phyloP scores from a whole-genome alignment of 2,797 vertebrate species.

The Rhynchonycteris naso region DNA sequence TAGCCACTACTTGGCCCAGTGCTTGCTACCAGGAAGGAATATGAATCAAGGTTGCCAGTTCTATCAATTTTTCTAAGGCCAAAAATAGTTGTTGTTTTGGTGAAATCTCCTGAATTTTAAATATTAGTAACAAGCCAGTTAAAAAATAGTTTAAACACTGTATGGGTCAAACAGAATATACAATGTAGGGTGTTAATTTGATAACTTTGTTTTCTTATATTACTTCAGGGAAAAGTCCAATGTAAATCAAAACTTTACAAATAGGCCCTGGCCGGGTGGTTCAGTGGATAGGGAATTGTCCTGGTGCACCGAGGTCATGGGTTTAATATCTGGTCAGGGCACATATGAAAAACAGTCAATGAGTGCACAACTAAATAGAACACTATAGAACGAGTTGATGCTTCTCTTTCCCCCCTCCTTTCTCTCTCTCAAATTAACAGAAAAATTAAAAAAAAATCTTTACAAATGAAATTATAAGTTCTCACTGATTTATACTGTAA shows the following conservation, averaged over 20 bases:
- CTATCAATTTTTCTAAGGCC: neutral
- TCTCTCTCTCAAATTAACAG: no score
- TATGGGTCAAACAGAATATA: neutral
- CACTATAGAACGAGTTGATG: no score
- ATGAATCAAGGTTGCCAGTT: neutral
- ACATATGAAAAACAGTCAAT: no score
- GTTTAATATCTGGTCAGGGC: no score
- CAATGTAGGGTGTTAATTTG: neutral
- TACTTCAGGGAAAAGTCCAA: conserved; percentile 16
- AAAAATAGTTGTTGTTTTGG: conserved; percentile 36
- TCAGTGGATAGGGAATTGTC: no score
- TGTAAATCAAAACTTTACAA: conserved; percentile 33
- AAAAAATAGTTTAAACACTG: conserved; percentile 36
- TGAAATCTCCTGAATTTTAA: conserved; percentile 43
- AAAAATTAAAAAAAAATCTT: neutral
- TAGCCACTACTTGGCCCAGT: neutral
- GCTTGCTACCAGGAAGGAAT: neutral
- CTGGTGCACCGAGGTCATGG: no score
- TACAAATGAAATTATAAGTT: neutral
- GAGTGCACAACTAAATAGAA: no score
- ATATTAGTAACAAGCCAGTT: conserved; percentile 17
- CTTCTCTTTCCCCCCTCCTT: no score
- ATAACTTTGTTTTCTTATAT: neutral
- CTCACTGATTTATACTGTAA: neutral
- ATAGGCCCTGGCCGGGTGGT: no score